A percentile compares a stretch with the other conserved stretches of the same genome.
Conservation (phyloP, 2,113 vertebrate species). For the Lipotes vexillifer region DNA sequence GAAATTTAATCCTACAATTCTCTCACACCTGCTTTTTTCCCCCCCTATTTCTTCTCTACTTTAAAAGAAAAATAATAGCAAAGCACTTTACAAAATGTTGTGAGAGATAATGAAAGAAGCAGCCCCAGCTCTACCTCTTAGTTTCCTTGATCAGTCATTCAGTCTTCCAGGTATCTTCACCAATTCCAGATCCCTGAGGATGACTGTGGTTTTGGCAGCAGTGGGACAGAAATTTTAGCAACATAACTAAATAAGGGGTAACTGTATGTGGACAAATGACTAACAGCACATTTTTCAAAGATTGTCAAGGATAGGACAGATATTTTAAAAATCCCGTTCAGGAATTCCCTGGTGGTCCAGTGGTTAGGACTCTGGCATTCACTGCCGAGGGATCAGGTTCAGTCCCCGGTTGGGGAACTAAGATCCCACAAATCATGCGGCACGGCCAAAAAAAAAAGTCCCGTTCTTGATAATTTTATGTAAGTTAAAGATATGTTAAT, state of each 20-base stretch:
- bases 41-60: neutral
- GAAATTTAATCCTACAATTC: neutral
- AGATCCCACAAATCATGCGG: neutral
- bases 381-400: neutral
- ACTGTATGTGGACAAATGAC: neutral
- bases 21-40: neutral
- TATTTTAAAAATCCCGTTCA: neutral
- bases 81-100: neutral
- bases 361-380: neutral
- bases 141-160: neutral
- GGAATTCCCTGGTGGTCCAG: neutral
- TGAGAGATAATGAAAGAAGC: neutral
- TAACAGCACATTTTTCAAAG: neutral
- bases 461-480: neutral
- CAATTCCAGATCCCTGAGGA: neutral
- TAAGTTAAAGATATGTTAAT: neutral
- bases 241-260: neutral
- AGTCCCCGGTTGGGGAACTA: neutral
- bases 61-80: neutral
- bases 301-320: neutral
- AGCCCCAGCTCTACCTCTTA: neutral
- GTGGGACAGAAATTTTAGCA: neutral
- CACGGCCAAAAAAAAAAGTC: neutral
- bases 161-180: neutral
- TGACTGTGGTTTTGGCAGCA: neutral